Base-by-base conservation (phyloP, 2,113 vertebrate genomes). In the Gobiocypris rarus region DNA sequence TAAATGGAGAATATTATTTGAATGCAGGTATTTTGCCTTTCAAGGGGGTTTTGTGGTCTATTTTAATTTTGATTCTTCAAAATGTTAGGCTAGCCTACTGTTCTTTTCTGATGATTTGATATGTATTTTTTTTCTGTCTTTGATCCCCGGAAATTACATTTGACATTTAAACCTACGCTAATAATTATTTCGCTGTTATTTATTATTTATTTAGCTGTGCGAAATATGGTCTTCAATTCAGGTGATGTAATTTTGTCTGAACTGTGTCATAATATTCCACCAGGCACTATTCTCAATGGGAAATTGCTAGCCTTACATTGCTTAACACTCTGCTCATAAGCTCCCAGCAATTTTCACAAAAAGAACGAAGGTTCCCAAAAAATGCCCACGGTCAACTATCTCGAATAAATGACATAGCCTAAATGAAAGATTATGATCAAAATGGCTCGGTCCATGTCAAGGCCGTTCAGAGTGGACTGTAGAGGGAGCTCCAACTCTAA, bases 401-500 rank as follows among this genome's bases (percentile, higher is more conserved):
- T 61, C 13, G 7, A 26, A 45, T 45, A 61, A 61, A 78, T 61
- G 2, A 61, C 14, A 78, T 10, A 38, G 34, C 34, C 34, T 38
- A 59, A 41, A 61, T 45, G 6, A 61, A 61, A 61, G 56, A 78
- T 17, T 61, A 9, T 45, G 22, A 24, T 54, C 45, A 56, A 70
- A 56, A 70, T n/a, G 24, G 13, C 15, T 28, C 58, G 38, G 22
- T 28, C 24, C 8, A 2, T 45, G 61, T 24, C 19, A 83, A 56
- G 86, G 77, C 79, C 81, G 83, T 79, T 77, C 59, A 74, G 73
- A 17, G 14, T 81, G 43, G 91, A 93, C 97, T 96, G 96, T 95
- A 97, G 97, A 96, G 97, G 96, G 97, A 95, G 96, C 96, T 96
- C 95, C 89, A 94, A 94, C 90, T 94, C 95, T 92, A 96, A 94